Evolutionary conservation across 2,797 vertebrate genomes (phyloP).

Genomic region (Lepilemur ruficaudatus): DNA sequence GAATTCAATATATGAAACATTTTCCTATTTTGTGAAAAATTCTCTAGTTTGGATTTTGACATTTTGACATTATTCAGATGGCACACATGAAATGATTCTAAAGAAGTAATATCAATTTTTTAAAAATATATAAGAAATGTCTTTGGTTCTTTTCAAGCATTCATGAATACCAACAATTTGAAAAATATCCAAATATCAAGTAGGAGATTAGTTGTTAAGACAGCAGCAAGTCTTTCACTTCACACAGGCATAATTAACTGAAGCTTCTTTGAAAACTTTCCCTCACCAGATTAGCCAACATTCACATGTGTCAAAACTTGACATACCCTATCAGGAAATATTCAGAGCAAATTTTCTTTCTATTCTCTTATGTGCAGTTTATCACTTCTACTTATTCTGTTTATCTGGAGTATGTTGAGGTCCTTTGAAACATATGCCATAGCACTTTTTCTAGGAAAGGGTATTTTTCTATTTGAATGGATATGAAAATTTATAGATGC

Average conservation of each 20-base stretch:
- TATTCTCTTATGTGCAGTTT: not conserved
- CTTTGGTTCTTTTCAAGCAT: not conserved
- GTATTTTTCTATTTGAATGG: not conserved
- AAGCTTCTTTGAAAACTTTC: not conserved
- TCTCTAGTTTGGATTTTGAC: not conserved
- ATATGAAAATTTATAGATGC: constrained; percentile 7
- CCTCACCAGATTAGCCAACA: not conserved
- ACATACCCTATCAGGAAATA: not conserved
- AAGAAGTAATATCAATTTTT: not conserved
- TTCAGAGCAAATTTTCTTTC: not conserved
- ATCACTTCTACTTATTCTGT: not conserved
- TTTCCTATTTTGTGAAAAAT: not conserved
- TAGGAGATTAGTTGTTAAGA: not conserved
- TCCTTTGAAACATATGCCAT: not conserved
- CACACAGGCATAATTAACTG: not conserved
- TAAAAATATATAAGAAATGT: not conserved
- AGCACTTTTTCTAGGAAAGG: not conserved
- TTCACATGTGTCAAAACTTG: not conserved
- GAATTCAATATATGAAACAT: not conserved
- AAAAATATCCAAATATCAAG: not conserved
- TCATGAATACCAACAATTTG: not conserved
- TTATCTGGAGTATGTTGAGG: not conserved
- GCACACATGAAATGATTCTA: not conserved
- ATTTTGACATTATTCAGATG: not conserved
- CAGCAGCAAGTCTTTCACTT: not conserved